phyloP scores from a whole-genome alignment of 1,140 invertebrate genomes.

The Microplitis demolitor region DNA sequence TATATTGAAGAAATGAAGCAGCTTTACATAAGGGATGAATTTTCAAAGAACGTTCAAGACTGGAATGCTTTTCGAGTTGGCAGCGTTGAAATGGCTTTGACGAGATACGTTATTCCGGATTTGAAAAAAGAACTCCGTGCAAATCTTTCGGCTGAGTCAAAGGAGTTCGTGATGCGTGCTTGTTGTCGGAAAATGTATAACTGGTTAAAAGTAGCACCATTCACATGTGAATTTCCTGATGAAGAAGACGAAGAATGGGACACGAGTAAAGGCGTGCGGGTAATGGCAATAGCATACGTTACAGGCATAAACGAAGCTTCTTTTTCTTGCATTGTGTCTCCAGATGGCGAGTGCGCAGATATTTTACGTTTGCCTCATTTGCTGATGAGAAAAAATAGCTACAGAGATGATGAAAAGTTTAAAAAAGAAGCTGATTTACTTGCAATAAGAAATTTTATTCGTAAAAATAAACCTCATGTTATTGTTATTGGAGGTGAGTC shows the following conservation, averaged over 20 bases:
- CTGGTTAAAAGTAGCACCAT: constrained; percentile 90
- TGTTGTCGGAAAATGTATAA: constrained; percentile 87
- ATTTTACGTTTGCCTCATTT: constrained; percentile 86
- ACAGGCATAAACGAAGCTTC: constrained; percentile 85
- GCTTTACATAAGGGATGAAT: constrained; percentile 92
- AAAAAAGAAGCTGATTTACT: constrained; percentile 82
- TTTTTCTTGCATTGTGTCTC: constrained; percentile 84
- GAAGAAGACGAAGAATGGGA: constrained; percentile 94
- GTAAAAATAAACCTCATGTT: constrained; percentile 91
- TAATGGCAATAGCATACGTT: constrained; percentile 88
- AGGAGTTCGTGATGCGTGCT: constrained; percentile 84
- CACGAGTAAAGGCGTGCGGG: constrained; percentile 80
- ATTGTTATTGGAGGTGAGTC: constrained; percentile 91
- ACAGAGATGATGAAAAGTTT: constrained; percentile 71
- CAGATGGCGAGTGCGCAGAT: constrained; percentile 91
- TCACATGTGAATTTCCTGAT: constrained; percentile 75
- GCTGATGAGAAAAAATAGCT: constrained; percentile 80
- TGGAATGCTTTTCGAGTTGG: constrained; percentile 92
- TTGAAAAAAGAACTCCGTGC: constrained; percentile 85
- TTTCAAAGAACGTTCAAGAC: constrained; percentile 92
- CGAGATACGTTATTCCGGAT: constrained; percentile 87
- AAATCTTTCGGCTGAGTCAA: constrained; percentile 83
- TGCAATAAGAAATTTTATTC: constrained; percentile 84
- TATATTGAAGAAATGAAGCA: constrained; percentile 93
- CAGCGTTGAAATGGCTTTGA: constrained; percentile 87